These are phyloP conservation scores for Bombylius major DNA, from an alignment of 2,888 invertebrate species.

Conservation along the genomic window DNA sequence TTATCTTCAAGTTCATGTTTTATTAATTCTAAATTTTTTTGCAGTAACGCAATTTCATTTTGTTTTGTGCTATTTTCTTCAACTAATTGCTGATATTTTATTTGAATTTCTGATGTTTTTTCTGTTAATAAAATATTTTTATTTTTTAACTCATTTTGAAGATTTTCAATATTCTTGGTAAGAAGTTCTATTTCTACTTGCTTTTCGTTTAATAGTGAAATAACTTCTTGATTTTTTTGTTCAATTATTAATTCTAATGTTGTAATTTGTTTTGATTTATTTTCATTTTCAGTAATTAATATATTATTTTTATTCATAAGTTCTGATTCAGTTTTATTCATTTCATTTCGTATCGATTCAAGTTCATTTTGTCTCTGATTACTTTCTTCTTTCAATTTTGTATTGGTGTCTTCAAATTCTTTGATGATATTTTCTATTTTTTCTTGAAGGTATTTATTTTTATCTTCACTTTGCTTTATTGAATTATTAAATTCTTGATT, in stretches of 20 bases:
- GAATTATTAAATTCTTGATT: not conserved
- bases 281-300: constrained; percentile 28
- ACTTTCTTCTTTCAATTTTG: constrained; percentile 22
- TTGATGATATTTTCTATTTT: constrained; percentile 24
- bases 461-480: not conserved
- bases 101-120: constrained; percentile 31
- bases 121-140: constrained; percentile 38
- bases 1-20: no score
- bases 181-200: not conserved
- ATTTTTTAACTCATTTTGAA: constrained; percentile 24
- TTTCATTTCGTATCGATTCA: constrained; percentile 27
- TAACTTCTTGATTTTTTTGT: not conserved
- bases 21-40: constrained; percentile 29
- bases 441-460: not conserved
- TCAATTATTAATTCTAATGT: constrained; percentile 16
- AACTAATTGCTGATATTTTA: not conserved
- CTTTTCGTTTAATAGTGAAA: not conserved
- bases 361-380: constrained; percentile 33
- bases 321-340: constrained; percentile 28
- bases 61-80: not conserved
- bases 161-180: constrained; percentile 21
- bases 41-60: constrained; percentile 21
- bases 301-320: not conserved
- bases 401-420: constrained; percentile 38
- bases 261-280: constrained; percentile 27